Evolutionary conservation across 2,797 vertebrate genomes (phyloP).

Genomic region (Vultur gryphus): DNA sequence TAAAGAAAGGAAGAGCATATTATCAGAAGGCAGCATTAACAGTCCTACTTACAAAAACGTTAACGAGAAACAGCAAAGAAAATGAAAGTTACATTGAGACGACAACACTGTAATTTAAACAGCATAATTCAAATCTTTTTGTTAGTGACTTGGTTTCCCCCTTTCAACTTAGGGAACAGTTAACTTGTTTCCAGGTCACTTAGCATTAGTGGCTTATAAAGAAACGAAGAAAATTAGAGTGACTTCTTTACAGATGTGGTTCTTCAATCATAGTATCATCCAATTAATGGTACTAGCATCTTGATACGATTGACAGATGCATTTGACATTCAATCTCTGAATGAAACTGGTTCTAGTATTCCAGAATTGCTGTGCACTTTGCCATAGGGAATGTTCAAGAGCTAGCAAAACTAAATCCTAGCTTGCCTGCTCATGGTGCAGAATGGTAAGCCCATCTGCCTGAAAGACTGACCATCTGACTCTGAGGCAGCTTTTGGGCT

Average conservation of each 20-base stretch:
- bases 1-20: background rate
- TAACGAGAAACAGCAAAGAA: background rate
- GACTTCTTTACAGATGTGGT: background rate
- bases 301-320: background rate
- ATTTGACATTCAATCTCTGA: background rate
- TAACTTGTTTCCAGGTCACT: background rate
- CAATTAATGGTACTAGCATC: background rate
- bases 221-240: background rate
- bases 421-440: background rate
- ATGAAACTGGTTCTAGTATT: background rate
- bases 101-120: background rate
- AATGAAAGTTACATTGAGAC: background rate
- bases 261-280: background rate
- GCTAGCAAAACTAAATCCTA: background rate
- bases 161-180: background rate
- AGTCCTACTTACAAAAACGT: background rate
- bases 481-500: background rate
- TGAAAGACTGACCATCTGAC: background rate
- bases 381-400: background rate
- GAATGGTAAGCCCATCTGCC: background rate
- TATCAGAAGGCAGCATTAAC: background rate
- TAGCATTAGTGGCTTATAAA: background rate
- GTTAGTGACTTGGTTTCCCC: background rate
- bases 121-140: background rate
- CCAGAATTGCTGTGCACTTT: background rate